phyloP scores from a whole-genome alignment of 92 coral and sea anemone species.

The Bergia sp. region DNA sequence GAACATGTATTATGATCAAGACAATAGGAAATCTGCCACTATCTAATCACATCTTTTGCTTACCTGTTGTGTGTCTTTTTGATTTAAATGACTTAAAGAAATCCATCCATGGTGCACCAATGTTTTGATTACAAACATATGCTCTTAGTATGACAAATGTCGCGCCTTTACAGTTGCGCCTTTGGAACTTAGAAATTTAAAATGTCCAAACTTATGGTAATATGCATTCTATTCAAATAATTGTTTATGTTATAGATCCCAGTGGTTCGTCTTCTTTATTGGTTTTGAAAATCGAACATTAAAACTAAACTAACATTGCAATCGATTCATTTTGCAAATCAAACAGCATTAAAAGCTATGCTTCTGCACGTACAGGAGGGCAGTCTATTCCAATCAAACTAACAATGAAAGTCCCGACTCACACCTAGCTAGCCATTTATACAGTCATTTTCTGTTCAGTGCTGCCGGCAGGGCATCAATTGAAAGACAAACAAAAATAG shows the following conservation, averaged over 20 bases:
- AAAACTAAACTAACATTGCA: background rate
- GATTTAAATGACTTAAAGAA: background rate
- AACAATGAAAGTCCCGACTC: background rate
- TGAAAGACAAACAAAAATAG: too few relatives aligned
- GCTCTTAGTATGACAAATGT: background rate
- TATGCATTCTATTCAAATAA: background rate
- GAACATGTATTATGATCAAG: background rate
- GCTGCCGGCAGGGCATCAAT: too few relatives aligned
- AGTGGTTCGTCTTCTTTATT: background rate
- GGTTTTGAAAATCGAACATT: background rate
- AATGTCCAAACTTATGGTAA: background rate
- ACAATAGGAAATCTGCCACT: background rate
- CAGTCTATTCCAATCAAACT: background rate
- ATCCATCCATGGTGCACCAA: background rate
- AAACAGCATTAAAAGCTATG: background rate
- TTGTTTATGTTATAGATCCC: background rate
- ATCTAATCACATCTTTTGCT: background rate
- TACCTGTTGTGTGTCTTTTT: background rate
- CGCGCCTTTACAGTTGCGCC: background rate
- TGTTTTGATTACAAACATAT: background rate
- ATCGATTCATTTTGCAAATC: background rate
- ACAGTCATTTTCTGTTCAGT: too few relatives aligned
- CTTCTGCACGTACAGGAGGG: background rate
- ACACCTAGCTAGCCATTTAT: background rate
- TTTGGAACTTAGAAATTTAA: background rate